A percentile compares a stretch with the other conserved stretches of the same genome.
These are phyloP conservation scores for Diarsia dahlii DNA, from an alignment of 2,888 invertebrate genomes.

Conservation along the genomic window DNA sequence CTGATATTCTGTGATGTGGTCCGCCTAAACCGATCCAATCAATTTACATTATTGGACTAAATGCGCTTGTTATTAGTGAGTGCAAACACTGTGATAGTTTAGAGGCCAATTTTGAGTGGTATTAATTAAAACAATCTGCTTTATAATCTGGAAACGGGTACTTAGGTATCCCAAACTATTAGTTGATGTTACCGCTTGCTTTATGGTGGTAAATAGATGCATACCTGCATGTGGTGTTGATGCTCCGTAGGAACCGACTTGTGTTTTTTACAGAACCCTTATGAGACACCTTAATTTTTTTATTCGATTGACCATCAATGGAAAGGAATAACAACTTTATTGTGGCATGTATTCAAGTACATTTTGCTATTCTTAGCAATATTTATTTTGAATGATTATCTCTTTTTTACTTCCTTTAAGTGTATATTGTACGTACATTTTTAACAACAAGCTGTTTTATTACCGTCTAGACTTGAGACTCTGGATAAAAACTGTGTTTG, in stretches of 20 bases:
- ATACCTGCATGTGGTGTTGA: not conserved
- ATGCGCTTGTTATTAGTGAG: constrained; percentile 47
- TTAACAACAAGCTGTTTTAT: not conserved
- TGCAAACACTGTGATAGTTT: constrained; percentile 48
- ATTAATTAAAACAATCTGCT: constrained; percentile 33
- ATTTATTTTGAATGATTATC: not conserved
- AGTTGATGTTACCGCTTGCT: not conserved
- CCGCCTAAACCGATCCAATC: constrained; percentile 51
- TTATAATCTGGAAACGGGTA: not conserved
- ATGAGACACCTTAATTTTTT: not conserved
- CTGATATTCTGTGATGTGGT: constrained; percentile 61
- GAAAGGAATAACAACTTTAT: not conserved
- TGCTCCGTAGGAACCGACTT: not conserved
- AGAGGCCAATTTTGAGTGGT: not conserved
- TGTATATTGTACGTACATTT: not conserved
- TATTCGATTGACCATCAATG: not conserved
- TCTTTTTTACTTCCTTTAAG: not conserved
- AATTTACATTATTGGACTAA: constrained; percentile 58
- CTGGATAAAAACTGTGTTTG: not conserved
- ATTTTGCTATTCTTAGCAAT: not conserved
- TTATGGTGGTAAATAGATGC: not conserved
- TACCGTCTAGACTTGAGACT: no score
- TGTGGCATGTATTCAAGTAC: not conserved
- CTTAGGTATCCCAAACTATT: not conserved
- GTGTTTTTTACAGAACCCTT: not conserved